phyloP scores from a whole-genome alignment of 2,113 vertebrate genomes.

The Phycodurus eques region DNA sequence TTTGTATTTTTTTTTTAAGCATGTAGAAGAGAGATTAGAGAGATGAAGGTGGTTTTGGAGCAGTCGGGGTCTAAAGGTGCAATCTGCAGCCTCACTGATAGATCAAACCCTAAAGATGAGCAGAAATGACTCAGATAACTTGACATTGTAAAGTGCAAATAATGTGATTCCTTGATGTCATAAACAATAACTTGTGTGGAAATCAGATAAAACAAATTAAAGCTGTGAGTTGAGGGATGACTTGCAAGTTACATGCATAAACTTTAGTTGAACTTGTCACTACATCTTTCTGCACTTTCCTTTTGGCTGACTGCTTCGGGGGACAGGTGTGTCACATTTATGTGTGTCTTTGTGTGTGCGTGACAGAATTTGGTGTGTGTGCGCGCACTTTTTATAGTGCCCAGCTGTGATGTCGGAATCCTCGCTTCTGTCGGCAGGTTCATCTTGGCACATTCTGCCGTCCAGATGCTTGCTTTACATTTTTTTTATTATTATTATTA shows the following conservation, averaged over 20 bases:
- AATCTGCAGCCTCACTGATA: slow-evolving; percentile 60
- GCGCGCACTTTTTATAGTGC: not conserved
- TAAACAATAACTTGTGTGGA: not conserved
- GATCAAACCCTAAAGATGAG: slow-evolving; percentile 34
- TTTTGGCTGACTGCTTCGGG: not conserved
- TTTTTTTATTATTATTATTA: not conserved
- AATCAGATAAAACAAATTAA: slow-evolving; percentile 2
- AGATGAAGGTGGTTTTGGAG: slow-evolving; percentile 55
- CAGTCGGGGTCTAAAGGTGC: slow-evolving; percentile 40
- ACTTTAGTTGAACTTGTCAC: slow-evolving; percentile 4
- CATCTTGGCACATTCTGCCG: not conserved
- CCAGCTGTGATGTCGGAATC: not conserved
- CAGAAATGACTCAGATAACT: slow-evolving; percentile 13
- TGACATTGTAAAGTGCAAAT: slow-evolving; percentile 40
- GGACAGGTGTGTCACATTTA: not conserved
- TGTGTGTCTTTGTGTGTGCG: not conserved
- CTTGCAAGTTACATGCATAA: not conserved
- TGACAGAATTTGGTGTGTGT: not conserved
- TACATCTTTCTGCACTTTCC: not conserved
- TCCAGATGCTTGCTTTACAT: not conserved
- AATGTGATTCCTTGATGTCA: not conserved
- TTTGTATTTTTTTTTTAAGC: slow-evolving; percentile 56
- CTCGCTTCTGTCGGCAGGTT: not conserved
- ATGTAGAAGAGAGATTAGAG: slow-evolving; percentile 54
- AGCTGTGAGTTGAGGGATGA: not conserved